Conservation (phyloP, 2,113 vertebrate genomes). For the Tachysurus fulvidraco region DNA sequence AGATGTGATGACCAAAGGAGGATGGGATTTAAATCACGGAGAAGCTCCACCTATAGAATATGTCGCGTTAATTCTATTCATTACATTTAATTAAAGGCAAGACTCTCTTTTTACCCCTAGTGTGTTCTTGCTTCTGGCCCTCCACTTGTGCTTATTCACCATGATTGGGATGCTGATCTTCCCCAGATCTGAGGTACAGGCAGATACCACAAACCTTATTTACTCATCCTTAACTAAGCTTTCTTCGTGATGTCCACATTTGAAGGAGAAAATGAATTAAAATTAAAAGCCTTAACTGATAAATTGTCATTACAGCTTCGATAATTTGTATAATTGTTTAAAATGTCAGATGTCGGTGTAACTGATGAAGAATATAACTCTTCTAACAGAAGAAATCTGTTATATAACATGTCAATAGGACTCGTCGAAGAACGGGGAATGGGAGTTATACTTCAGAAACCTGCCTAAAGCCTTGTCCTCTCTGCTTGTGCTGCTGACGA, state of each 20-base stretch:
- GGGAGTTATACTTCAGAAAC: conserved; percentile 83
- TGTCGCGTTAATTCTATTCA: no score
- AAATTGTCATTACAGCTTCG: not conserved
- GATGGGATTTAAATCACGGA: not conserved
- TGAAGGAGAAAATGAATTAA: not conserved
- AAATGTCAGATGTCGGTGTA: not conserved
- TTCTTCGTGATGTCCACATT: not conserved
- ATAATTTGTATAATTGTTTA: not conserved
- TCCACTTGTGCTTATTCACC: conserved; percentile 91
- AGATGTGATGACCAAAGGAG: not conserved
- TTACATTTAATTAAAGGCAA: no score
- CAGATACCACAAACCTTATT: not conserved
- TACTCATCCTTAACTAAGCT: not conserved
- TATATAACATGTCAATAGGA: conserved; percentile 68
- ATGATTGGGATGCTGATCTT: conserved; percentile 95
- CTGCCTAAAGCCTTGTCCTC: conserved; percentile 82
- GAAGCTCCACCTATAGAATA: not conserved
- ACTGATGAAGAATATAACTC: not conserved
- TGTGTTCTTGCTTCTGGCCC: conserved; percentile 83
- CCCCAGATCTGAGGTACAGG: conserved; percentile 80
- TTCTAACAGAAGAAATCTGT: not conserved
- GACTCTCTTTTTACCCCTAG: conserved; percentile 64
- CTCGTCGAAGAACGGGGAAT: conserved; percentile 77
- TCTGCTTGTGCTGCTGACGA: conserved; percentile 90
- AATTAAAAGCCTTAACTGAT: not conserved